Evolutionary conservation across 2,888 invertebrate species (phyloP), one percentile per base, ranked within the genome.

Genomic region (Melinaea marsaeus): DNA sequence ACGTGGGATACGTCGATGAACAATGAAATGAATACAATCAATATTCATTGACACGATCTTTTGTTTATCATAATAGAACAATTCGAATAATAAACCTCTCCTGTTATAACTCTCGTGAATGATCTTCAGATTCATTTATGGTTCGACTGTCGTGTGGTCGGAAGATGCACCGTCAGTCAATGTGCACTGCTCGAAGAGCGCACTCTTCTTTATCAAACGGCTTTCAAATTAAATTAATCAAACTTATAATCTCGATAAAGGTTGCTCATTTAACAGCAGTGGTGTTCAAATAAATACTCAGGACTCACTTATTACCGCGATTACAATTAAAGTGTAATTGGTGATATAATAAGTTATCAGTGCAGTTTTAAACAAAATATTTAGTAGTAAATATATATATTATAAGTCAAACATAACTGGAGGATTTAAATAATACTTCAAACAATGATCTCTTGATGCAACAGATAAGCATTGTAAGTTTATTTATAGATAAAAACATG

Each of bases 131-230:
- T 77, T 79, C 73, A 78, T 79, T 74, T 75, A 72, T 69, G 70
- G 74, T 72, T 72, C 68, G 62, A 74, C 73, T 78, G 76, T 75
- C 76, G 73, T 72, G 69, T 80, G 72, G 66, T 74, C 69, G 74
- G 70, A 74, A 80, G 78, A 80, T 84, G 85, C 85, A 85, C 76
- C 78, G 79, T 77, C 86, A 87, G 87, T 87, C 76, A 78, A 71
- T 74, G 75, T 76, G 77, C 75, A 80, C 71, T 77, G 70, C 75
- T 80, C 81, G 75, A 59, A 70, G 79, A 68, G 83, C 69, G 72
- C 80, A 75, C 83, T 78, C 80, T 76, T 71, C 69, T 72, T 66
- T 62, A 62, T 55, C 61, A 60, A 64, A 58, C 66, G 60, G 65
- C 65, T 59, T 35, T 51, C 32, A 32, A 54, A 66, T 62, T 42